These are phyloP conservation scores for Piscicola geometra DNA, from an alignment of 2,888 invertebrate genomes.

Conservation along the genomic window DNA sequence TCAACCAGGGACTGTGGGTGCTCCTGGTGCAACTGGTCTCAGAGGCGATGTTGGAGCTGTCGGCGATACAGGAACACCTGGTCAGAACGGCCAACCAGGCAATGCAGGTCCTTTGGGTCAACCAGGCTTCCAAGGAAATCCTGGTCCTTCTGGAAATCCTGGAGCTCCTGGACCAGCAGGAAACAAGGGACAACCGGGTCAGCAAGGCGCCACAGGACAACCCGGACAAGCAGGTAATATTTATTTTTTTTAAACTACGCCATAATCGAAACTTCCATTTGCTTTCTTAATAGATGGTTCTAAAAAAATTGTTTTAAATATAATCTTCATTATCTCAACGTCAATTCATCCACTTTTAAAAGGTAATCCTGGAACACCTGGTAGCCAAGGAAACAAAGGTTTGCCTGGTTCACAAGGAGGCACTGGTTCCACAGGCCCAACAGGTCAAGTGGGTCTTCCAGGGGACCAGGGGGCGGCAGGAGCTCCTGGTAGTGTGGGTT, in stretches of 20 bases:
- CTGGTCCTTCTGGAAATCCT: slow-evolving; percentile 17
- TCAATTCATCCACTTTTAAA: too few relatives aligned
- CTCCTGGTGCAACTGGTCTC: slow-evolving; percentile 22
- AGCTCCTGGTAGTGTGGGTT: slow-evolving; percentile 11
- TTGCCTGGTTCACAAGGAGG: background rate
- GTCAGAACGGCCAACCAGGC: slow-evolving; percentile 20
- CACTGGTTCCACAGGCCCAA: slow-evolving; percentile 20
- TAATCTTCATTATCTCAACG: background rate
- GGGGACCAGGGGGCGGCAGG: slow-evolving; percentile 33
- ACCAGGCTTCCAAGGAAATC: slow-evolving; percentile 9
- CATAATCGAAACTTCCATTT: too few relatives aligned
- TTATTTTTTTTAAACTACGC: too few relatives aligned
- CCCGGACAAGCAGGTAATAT: slow-evolving; percentile 13
- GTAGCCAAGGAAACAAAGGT: background rate
- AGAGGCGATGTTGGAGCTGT: slow-evolving; percentile 11
- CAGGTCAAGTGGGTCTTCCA: slow-evolving; percentile 28
- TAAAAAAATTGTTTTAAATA: background rate
- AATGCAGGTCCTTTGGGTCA: background rate
- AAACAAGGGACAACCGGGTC: slow-evolving; percentile 15
- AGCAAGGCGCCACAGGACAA: slow-evolving; percentile 7
- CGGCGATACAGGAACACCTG: slow-evolving; percentile 30
- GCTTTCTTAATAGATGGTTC: background rate
- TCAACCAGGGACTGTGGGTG: slow-evolving; percentile 2
- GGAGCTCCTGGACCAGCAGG: slow-evolving; percentile 26
- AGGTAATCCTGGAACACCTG: slow-evolving; percentile 18